phyloP scores from a whole-genome alignment of 23 tunicate species.

The Styela clava region DNA sequence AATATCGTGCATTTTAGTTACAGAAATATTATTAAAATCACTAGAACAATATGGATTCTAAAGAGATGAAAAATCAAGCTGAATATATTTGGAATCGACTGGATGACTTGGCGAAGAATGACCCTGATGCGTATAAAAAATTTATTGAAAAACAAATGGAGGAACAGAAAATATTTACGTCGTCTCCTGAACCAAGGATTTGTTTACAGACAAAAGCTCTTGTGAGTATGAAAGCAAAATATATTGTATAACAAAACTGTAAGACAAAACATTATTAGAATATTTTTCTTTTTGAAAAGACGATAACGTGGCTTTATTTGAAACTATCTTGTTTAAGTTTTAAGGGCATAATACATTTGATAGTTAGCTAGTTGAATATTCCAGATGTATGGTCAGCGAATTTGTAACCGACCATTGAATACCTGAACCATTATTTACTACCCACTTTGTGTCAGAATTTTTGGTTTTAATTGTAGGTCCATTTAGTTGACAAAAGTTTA shows the following conservation, averaged over 20 bases:
- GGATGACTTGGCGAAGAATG: slow-evolving; percentile 68
- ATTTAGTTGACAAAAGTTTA: too few species aligned
- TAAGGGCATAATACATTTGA: too few species aligned
- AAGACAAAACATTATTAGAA: not conserved
- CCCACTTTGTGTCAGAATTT: too few species aligned
- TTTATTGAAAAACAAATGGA: slow-evolving; percentile 86
- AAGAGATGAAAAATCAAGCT: slow-evolving; percentile 62
- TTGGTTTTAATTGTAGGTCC: too few species aligned
- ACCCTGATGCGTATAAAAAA: slow-evolving; percentile 67
- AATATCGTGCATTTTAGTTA: too few species aligned
- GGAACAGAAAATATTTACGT: slow-evolving; percentile 49
- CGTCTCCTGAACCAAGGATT: slow-evolving; percentile 67
- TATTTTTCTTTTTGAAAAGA: not conserved
- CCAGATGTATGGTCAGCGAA: too few species aligned
- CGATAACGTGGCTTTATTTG: not conserved
- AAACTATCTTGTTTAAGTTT: slow-evolving; percentile 11
- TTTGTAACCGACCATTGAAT: too few species aligned
- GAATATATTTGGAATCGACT: slow-evolving; percentile 79
- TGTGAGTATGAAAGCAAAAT: slow-evolving; percentile 25
- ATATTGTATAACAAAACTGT: too few species aligned
- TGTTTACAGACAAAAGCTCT: slow-evolving; percentile 31
- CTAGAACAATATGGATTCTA: slow-evolving; percentile 37
- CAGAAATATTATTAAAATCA: too few species aligned
- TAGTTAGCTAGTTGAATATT: too few species aligned
- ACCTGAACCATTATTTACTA: too few species aligned